Conservation (phyloP, 2,113 vertebrate species). For the Ciconia maguari region DNA sequence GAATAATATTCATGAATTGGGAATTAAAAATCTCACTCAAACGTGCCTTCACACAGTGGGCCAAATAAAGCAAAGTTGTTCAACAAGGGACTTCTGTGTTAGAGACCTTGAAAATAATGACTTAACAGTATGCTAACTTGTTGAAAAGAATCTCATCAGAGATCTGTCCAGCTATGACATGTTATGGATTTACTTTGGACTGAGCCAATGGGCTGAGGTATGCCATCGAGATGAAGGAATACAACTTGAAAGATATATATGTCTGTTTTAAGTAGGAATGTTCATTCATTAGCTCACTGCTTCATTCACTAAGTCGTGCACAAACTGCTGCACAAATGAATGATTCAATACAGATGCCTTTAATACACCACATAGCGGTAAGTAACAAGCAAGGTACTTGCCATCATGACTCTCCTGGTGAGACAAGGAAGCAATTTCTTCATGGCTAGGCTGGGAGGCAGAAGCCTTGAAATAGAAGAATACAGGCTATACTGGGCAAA, state of each 20-base stretch:
- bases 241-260: slow-evolving; percentile 71
- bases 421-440: not conserved
- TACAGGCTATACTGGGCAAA: not conserved
- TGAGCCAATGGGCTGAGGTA: slow-evolving; percentile 55
- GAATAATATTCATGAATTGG: slow-evolving; percentile 60
- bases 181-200: slow-evolving; percentile 73
- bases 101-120: slow-evolving; percentile 64
- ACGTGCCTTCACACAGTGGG: slow-evolving; percentile 55
- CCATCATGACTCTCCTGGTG: not conserved
- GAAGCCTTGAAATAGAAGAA: not conserved
- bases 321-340: slow-evolving; percentile 20
- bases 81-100: slow-evolving; percentile 65
- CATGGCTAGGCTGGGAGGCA: not conserved
- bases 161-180: slow-evolving; percentile 71
- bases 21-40: slow-evolving; percentile 52
- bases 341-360: slow-evolving; percentile 37
- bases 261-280: slow-evolving; percentile 57
- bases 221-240: slow-evolving; percentile 60
- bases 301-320: slow-evolving; percentile 36
- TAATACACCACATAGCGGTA: not conserved
- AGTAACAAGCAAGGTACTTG: not conserved
- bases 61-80: slow-evolving; percentile 65
- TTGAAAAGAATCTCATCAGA: slow-evolving; percentile 66
- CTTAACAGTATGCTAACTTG: slow-evolving; percentile 66
- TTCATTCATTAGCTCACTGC: slow-evolving; percentile 64